These are phyloP conservation scores for Eumacrocentrus americanus DNA, from an alignment of 2,888 invertebrate species.

Conservation along the genomic window DNA sequence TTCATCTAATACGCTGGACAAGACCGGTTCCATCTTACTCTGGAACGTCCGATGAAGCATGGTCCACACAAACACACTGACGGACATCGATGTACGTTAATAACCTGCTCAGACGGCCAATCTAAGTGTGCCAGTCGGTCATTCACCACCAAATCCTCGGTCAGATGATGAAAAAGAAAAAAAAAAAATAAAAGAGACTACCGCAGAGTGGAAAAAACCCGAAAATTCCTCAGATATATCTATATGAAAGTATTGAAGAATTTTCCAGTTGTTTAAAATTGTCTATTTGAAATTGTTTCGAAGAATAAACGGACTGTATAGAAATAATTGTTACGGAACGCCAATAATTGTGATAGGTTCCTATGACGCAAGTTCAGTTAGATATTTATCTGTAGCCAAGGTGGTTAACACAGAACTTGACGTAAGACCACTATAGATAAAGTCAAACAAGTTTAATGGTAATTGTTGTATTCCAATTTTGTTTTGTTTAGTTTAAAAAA, in stretches of 20 bases:
- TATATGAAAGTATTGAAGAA: background rate
- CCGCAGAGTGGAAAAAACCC: background rate
- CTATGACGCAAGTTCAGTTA: too few species aligned
- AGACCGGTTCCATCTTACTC: constrained; percentile 1
- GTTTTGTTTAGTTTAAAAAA: too few species aligned
- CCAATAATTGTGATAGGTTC: too few species aligned
- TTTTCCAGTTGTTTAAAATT: too few species aligned
- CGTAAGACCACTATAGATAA: too few species aligned
- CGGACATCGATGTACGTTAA: constrained; percentile 17
- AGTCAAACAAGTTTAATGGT: too few species aligned
- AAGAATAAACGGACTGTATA: too few species aligned
- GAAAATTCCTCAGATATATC: background rate
- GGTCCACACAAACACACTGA: background rate
- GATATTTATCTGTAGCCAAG: too few species aligned
- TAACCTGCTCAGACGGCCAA: constrained; percentile 32
- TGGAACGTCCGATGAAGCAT: background rate
- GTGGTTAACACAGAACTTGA: too few species aligned
- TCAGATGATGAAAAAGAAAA: constrained; percentile 4
- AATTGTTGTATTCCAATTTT: too few species aligned
- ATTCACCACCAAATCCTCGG: constrained; percentile 37
- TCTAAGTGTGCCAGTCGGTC: constrained; percentile 45
- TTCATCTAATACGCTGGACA: background rate
- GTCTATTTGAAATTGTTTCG: too few species aligned
- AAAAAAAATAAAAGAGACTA: background rate
- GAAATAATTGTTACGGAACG: too few species aligned